A percentile compares a stretch with the other conserved stretches of the same genome.
phyloP scores from a whole-genome alignment of 1,140 invertebrate genomes.

The Drosophila serrata region DNA sequence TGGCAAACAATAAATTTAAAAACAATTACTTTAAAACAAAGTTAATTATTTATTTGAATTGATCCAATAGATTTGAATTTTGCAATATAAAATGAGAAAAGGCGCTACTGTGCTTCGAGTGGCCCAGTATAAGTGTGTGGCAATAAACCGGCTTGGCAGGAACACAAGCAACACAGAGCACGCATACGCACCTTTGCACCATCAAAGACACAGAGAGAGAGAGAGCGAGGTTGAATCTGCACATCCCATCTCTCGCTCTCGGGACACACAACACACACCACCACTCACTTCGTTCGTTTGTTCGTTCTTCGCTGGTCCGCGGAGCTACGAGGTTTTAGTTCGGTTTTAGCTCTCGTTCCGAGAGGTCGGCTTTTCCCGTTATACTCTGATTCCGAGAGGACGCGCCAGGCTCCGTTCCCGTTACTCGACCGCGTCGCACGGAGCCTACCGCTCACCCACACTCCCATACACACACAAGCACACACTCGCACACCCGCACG shows the following conservation, averaged over 20 bases:
- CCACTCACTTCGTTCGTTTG: conserved; percentile 26
- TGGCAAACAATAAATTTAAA: too few relatives aligned
- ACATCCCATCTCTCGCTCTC: background rate
- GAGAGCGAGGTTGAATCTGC: background rate
- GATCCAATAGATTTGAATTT: too few relatives aligned
- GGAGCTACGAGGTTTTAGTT: conserved; percentile 69
- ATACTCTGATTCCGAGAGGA: conserved; percentile 73
- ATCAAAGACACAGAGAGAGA: background rate
- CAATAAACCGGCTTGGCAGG: conserved; percentile 25
- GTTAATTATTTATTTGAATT: too few relatives aligned
- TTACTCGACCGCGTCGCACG: conserved; percentile 61
- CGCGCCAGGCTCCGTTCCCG: conserved; percentile 45
- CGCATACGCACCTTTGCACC: conserved; percentile 13
- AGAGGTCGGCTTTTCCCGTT: conserved; percentile 52
- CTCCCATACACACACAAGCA: conserved; percentile 17
- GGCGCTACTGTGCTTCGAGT: background rate
- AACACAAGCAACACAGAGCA: conserved; percentile 2
- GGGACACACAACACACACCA: conserved; percentile 5
- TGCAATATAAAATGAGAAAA: too few relatives aligned
- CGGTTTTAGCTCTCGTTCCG: conserved; percentile 82
- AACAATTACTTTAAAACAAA: too few relatives aligned
- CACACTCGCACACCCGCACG: conserved; percentile 36
- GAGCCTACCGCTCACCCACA: conserved; percentile 54
- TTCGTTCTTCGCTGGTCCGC: conserved; percentile 25
- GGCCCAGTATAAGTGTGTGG: conserved; percentile 25